Conservation (phyloP, 2,888 invertebrate genomes). For the Ichneumoninae sp. region DNA sequence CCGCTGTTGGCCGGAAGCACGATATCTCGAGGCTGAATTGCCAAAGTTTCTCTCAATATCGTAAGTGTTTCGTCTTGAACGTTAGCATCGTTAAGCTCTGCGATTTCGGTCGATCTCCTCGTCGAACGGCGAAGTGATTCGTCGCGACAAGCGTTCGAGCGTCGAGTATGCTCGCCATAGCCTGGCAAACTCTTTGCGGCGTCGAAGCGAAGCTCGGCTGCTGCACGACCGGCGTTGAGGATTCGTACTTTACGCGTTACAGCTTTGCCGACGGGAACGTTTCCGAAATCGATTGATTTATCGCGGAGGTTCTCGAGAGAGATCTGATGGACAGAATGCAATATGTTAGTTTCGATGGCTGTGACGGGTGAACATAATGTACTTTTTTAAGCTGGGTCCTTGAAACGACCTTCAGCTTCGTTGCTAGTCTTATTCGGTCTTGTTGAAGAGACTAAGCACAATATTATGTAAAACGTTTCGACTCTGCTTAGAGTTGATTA, state of each 20-base stretch:
- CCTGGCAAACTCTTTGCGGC: slow-evolving; percentile 85
- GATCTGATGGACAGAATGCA: slow-evolving; percentile 72
- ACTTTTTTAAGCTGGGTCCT: too few species aligned
- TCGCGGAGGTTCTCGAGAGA: slow-evolving; percentile 81
- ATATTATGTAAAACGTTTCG: too few species aligned
- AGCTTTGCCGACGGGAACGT: slow-evolving; percentile 84
- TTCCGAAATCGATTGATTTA: slow-evolving; percentile 83
- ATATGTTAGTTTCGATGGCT: background rate
- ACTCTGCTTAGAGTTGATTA: too few species aligned
- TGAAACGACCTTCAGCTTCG: too few species aligned
- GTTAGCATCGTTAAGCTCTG: background rate
- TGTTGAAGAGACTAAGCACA: too few species aligned
- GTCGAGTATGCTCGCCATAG: background rate
- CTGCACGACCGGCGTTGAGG: slow-evolving; percentile 86
- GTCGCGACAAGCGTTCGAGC: background rate
- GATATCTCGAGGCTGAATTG: slow-evolving; percentile 78
- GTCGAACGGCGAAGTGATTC: slow-evolving; percentile 13
- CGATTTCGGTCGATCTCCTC: background rate
- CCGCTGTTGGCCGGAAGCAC: slow-evolving; percentile 79
- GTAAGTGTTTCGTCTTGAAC: background rate
- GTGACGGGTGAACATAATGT: too few species aligned
- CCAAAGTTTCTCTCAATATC: slow-evolving; percentile 68
- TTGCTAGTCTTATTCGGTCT: too few species aligned
- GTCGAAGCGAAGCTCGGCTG: slow-evolving; percentile 86
- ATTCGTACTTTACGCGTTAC: slow-evolving; percentile 86